Base-by-base conservation (phyloP, 2,797 vertebrate species). In the Hephaestus fuliginosus region DNA sequence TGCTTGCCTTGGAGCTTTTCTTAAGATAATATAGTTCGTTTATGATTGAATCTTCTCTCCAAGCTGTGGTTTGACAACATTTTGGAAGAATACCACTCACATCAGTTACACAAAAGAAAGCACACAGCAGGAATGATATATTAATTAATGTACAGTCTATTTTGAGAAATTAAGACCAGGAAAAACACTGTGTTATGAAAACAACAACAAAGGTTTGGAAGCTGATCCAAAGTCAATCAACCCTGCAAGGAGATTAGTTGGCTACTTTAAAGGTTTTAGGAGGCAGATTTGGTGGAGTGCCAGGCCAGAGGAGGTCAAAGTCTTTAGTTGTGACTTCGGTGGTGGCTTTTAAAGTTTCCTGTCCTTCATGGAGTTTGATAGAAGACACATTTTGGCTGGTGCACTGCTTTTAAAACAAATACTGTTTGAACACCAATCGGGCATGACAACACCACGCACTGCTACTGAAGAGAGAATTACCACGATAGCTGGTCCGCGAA, bases 181-280 rank as follows among this genome's bases (percentile, higher is more conserved):
- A 2, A 52, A 43, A 52, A 46, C 36, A 3, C 1, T 15, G 39
- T 41, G 52, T 44, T 64, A 46, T 48, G 63, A 1, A 7, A 36
- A 28, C 12, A 66, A 57, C 53, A 67, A 14, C 78, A 57, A 2
- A 28, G 46, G 48, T 25, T 53, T 58, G 36, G 6, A 58, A 61
- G 3, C 46, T 70, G 65, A 33, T 66, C 49, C 60, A 80, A 65
- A 82, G 62, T 51, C 80, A 44, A 20, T 80, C 66, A 70, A 46
- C 68, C 58, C 60, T 22, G 39, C 12, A 30, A 67, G 30, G 51
- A 76, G 82, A 81, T 79, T 73, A 85, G 17, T 13, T 0, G 18
- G 4, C 36, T 67, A 11, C 79, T 72, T 67, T 48, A 48, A 58
- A 58, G 49, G n/a, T 49, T 70, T 70, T 69, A 58, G 43, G 44